Evolutionary conservation across 2,113 vertebrate species (phyloP).

Genomic region (Dendrocopos noguchii): DNA sequence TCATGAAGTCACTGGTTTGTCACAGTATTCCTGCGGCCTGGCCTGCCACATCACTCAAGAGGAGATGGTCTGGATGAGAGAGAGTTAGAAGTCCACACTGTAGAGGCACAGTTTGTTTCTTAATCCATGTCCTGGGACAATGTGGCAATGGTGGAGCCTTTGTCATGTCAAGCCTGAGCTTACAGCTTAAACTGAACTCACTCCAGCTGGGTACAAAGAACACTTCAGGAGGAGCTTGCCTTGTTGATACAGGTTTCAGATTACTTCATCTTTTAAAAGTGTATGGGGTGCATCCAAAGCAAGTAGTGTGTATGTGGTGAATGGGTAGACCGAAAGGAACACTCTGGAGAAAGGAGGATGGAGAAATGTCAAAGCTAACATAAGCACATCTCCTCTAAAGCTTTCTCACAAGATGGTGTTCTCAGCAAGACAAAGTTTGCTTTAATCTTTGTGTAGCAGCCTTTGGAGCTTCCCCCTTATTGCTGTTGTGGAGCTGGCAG

Average conservation of each 20-base stretch:
- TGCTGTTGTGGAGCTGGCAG: slow-evolving; percentile 63
- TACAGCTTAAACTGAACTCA: slow-evolving; percentile 24
- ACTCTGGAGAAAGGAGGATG: slow-evolving; percentile 67
- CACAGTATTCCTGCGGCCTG: not conserved
- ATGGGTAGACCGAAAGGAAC: slow-evolving; percentile 69
- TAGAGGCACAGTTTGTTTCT: not conserved
- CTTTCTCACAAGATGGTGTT: slow-evolving; percentile 75
- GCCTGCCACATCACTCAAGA: fast-evolving
- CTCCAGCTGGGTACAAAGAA: slow-evolving; percentile 51
- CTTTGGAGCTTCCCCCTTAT: slow-evolving; percentile 75
- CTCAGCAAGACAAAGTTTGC: slow-evolving; percentile 76
- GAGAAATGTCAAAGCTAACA: slow-evolving; percentile 75
- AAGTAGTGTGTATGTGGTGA: slow-evolving; percentile 70
- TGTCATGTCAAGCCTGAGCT: not conserved
- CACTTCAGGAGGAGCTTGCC: slow-evolving; percentile 16
- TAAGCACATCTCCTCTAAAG: slow-evolving; percentile 64
- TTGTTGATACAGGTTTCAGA: slow-evolving; percentile 70
- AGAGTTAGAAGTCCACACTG: not conserved
- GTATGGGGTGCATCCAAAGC: slow-evolving; percentile 72
- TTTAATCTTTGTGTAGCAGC: slow-evolving; percentile 70
- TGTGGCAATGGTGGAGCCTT: not conserved
- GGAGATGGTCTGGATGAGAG: not conserved
- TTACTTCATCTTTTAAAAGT: slow-evolving; percentile 69
- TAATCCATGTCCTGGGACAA: not conserved
- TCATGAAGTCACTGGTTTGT: not conserved